A percentile compares a stretch with the other conserved stretches of the same genome.
Conservation (phyloP, 2,797 vertebrate genomes). For the Pipistrellus pipistrellus region DNA sequence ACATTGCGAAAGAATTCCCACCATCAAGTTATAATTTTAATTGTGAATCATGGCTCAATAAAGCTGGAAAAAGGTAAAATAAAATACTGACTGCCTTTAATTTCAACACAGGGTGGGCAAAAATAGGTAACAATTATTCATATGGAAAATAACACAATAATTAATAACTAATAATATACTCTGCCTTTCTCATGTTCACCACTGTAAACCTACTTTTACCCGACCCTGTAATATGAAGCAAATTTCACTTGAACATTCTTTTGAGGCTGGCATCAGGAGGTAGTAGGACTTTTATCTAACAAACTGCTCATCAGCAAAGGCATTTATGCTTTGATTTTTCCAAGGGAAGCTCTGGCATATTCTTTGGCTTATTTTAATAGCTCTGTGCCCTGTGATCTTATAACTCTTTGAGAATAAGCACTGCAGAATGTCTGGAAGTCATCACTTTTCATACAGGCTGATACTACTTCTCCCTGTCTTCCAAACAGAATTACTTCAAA, state of each 20-base stretch:
- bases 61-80: background rate
- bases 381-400: background rate
- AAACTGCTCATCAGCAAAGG: background rate
- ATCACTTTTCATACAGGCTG: slow-evolving; percentile 6
- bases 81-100: background rate
- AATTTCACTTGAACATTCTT: slow-evolving; percentile 27
- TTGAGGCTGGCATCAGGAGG: background rate
- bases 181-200: background rate
- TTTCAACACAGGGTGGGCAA: background rate
- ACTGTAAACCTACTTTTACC: background rate
- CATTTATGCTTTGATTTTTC: background rate
- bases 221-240: background rate
- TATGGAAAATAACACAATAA: background rate
- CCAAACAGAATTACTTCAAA: slow-evolving; percentile 21
- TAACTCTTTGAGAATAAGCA: background rate
- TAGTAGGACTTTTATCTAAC: background rate
- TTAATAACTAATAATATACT: background rate
- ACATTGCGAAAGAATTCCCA: background rate
- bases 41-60: background rate
- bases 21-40: background rate
- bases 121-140: background rate
- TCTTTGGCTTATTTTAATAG: slow-evolving; percentile 6
- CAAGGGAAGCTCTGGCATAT: background rate
- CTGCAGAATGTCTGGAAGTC: background rate
- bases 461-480: background rate